Evolutionary conservation across 2,797 vertebrate genomes (phyloP), one percentile per base, ranked within the genome.

Genomic region (Gambelia wislizenii): DNA sequence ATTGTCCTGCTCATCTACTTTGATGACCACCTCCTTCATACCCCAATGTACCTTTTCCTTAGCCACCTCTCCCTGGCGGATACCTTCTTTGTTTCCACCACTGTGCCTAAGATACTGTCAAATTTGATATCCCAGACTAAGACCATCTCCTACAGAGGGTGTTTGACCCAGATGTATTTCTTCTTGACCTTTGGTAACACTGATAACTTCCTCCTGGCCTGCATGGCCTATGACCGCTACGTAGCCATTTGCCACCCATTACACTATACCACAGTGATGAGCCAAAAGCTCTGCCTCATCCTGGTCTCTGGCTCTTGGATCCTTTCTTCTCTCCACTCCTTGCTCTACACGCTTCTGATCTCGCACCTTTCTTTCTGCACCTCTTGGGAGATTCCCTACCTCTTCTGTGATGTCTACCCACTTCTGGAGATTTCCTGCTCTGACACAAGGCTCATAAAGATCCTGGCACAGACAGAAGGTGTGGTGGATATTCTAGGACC

Each of bases 221-320:
- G 89, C 52, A 96, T 96, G 96, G 95, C 96, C 83, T 96, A 95
- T n/a, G 95, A 96, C 83, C 93, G 92, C 76, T 95, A 95, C 0
- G 82, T 96, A 75, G 96, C 96, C 77, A 91, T 96, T 0, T 80
- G 94, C 44, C 93, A 92, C 61, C 96, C 96, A 25, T 85, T 96
- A 42, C 93, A 91, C 33, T 96, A 96, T 13, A n/a, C 92, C 1
- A 86, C 79, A 0, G 82, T 90, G 52, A 95, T 96, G 91, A 95
- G 92, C 0, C 90, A 18, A 10, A 67, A 47, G 13, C 74, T 92
- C 0, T 91, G 95, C 56, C 85, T 94, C 74, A 44, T 72, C 20
- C 78, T 96, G 85, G 86, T 94, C 54, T 92, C 93, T n/a, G 88
- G 89, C 6, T 95, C 93, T 1, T 94, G 94, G 61, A 42, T 95